Percentiles rank a stretch among this genome's conserved stretches.
Conservation (phyloP, 1,140 invertebrate species). For the Macrostomum lignano region DNA sequence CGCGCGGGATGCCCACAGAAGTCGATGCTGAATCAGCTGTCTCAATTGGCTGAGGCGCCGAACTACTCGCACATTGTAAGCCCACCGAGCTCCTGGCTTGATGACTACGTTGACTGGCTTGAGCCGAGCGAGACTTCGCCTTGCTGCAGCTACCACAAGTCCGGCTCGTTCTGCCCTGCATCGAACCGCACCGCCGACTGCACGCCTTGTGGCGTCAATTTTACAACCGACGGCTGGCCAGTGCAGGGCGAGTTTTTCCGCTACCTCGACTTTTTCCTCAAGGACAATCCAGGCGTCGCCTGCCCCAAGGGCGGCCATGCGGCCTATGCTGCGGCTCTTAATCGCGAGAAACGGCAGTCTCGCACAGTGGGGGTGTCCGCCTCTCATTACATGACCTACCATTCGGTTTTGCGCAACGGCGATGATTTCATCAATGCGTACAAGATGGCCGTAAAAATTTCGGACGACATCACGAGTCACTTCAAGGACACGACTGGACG, state of each 20-base stretch:
- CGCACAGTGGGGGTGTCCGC: slow-evolving; percentile 27
- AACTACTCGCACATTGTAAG: too few relatives aligned
- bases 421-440: slow-evolving; percentile 52
- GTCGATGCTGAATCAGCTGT: slow-evolving; percentile 55
- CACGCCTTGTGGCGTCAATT: slow-evolving; percentile 13
- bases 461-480: slow-evolving; percentile 40
- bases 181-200: slow-evolving; percentile 12
- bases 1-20: slow-evolving; percentile 40
- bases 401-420: slow-evolving; percentile 44
- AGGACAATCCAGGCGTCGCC: slow-evolving; percentile 41
- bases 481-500: too few relatives aligned
- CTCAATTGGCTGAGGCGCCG: slow-evolving; percentile 37
- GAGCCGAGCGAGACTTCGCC: slow-evolving; percentile 17
- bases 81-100: slow-evolving; percentile 73
- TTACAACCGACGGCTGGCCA: slow-evolving; percentile 15
- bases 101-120: slow-evolving; percentile 63
- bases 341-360: too few relatives aligned
- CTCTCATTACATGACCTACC: slow-evolving; percentile 62
- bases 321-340: slow-evolving; percentile 28
- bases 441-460: slow-evolving; percentile 39
- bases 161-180: slow-evolving; percentile 22
- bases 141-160: slow-evolving; percentile 25
- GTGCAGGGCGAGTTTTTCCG: slow-evolving; percentile 36
- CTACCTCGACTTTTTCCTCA: slow-evolving; percentile 48
- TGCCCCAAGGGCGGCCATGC: slow-evolving; percentile 46